These are phyloP conservation scores for Drosophila sp. DNA, from an alignment of 1,140 invertebrate species.

Conservation along the genomic window DNA sequence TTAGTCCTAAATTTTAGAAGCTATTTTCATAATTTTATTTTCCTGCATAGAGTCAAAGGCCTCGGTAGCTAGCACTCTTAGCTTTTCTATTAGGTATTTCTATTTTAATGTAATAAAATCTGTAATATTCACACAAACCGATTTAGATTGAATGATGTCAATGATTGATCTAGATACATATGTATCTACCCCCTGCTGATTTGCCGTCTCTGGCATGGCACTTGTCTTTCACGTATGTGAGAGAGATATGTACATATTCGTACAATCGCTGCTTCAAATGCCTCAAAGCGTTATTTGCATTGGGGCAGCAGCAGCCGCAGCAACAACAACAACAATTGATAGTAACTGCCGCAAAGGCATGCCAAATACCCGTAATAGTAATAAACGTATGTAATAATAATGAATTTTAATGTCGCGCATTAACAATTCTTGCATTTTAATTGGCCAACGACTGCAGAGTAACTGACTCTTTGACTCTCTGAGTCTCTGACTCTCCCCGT, in stretches of 20 bases:
- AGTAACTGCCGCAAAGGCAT: slow-evolving; percentile 32
- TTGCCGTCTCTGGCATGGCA: slow-evolving; percentile 25
- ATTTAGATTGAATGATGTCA: too few species aligned
- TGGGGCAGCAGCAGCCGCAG: slow-evolving; percentile 17
- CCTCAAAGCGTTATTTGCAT: slow-evolving; percentile 67
- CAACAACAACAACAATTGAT: slow-evolving; percentile 39
- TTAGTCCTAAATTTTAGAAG: too few species aligned
- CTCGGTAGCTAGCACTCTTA: too few species aligned
- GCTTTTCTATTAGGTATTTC: too few species aligned
- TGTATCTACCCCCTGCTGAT: not conserved
- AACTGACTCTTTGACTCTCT: slow-evolving; percentile 14
- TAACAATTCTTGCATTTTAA: slow-evolving; percentile 82
- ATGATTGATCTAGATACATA: too few species aligned
- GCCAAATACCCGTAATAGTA: slow-evolving; percentile 62
- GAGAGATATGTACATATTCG: not conserved
- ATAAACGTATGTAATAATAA: slow-evolving; percentile 81
- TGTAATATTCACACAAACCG: too few species aligned
- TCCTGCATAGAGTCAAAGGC: too few species aligned
- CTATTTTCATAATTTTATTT: too few species aligned
- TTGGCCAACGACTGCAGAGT: slow-evolving; percentile 53
- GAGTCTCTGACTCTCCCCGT: not conserved
- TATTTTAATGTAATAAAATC: too few species aligned
- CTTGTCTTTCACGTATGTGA: slow-evolving; percentile 15
- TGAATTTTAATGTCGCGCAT: slow-evolving; percentile 81
- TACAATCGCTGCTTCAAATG: slow-evolving; percentile 32